Percentiles rank a stretch among this genome's conserved stretches.
These are phyloP conservation scores for Epizoanthus fatuus DNA, from an alignment of 92 coral and sea anemone species.

Conservation along the genomic window DNA sequence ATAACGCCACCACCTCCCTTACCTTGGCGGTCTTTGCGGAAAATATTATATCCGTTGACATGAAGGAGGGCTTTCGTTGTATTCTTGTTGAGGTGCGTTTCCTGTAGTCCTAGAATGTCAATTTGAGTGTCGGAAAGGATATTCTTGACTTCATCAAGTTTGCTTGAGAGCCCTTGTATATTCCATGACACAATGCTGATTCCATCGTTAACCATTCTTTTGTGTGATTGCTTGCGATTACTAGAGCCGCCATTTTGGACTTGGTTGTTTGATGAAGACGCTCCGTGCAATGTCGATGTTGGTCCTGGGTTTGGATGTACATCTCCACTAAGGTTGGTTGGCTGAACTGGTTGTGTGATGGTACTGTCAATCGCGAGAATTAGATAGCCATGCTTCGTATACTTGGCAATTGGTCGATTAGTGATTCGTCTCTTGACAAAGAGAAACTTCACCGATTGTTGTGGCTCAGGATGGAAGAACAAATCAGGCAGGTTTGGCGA, in stretches of 20 bases:
- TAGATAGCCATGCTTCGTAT: no score
- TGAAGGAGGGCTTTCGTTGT: neutral
- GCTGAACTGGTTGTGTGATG: no score
- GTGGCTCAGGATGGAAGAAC: no score
- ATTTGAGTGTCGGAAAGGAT: neutral
- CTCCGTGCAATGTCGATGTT: no score
- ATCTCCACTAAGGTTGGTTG: no score
- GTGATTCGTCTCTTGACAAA: no score
- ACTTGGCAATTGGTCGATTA: no score
- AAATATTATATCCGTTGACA: neutral
- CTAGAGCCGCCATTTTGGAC: conserved; percentile 1
- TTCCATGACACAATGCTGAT: conserved; percentile 5
- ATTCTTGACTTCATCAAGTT: conserved; percentile 3
- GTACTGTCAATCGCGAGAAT: no score
- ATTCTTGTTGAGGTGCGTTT: conserved; percentile 7
- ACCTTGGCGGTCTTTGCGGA: neutral
- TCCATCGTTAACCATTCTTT: neutral
- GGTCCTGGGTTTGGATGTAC: no score
- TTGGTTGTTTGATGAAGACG: no score
- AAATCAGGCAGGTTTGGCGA: no score
- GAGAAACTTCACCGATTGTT: no score
- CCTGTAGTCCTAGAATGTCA: neutral
- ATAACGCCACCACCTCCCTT: neutral
- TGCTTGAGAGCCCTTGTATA: neutral
- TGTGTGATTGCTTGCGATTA: neutral